phyloP scores from a whole-genome alignment of 2,888 invertebrate species.

The Leucoma salicis region DNA sequence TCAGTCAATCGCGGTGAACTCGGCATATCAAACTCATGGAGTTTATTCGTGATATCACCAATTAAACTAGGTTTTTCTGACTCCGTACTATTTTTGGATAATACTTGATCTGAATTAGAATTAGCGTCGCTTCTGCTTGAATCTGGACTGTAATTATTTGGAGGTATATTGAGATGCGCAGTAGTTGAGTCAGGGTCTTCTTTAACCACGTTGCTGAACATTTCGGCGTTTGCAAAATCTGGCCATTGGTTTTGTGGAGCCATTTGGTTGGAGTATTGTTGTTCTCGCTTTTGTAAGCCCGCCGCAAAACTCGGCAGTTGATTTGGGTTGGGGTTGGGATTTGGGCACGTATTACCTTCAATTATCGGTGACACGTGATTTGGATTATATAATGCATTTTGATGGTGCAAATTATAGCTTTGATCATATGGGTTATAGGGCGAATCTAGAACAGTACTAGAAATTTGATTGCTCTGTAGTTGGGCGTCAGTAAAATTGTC shows the following conservation, averaged over 20 bases:
- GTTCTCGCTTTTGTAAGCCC: slow-evolving; percentile 69
- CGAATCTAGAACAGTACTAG: slow-evolving; percentile 90
- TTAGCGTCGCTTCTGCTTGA: slow-evolving; percentile 77
- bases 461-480: slow-evolving; percentile 92
- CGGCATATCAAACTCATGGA: slow-evolving; percentile 73
- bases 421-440: slow-evolving; percentile 84
- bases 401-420: slow-evolving; percentile 85
- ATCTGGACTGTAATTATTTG: slow-evolving; percentile 78
- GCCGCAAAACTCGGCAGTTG: slow-evolving; percentile 71
- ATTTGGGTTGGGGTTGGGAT: slow-evolving; percentile 57
- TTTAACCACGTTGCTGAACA: slow-evolving; percentile 82
- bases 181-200: slow-evolving; percentile 91
- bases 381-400: slow-evolving; percentile 82
- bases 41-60: slow-evolving; percentile 56
- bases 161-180: slow-evolving; percentile 72
- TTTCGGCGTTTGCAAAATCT: slow-evolving; percentile 68
- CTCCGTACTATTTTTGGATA: slow-evolving; percentile 53
- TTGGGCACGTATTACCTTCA: slow-evolving; percentile 66
- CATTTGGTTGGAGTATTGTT: slow-evolving; percentile 49
- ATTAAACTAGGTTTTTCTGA: slow-evolving; percentile 56
- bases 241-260: slow-evolving; percentile 68
- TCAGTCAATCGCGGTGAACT: slow-evolving; percentile 71
- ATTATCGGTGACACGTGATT: slow-evolving; percentile 79
- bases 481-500: slow-evolving; percentile 90
- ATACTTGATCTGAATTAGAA: slow-evolving; percentile 57